These are phyloP conservation scores for Mormyrus hasselquistii DNA, from an alignment of 2,797 vertebrate species.

Conservation along the genomic window DNA sequence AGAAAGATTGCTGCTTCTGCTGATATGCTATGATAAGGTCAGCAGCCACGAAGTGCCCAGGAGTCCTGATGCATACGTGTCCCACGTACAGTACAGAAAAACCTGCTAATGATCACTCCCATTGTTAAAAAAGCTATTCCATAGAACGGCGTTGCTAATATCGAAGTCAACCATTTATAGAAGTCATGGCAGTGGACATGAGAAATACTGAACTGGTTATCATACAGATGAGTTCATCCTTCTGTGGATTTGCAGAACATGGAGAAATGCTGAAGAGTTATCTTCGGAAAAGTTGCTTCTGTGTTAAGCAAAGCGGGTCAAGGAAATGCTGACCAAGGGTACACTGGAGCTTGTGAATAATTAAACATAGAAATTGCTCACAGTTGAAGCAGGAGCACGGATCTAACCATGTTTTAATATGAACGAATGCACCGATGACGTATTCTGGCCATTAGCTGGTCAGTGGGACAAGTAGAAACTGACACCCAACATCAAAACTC, in stretches of 20 bases:
- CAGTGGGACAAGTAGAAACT: background rate
- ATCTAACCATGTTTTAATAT: conserved; percentile 1
- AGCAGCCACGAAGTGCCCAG: background rate
- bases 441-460: background rate
- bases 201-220: background rate
- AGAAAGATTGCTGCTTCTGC: background rate
- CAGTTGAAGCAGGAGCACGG: background rate
- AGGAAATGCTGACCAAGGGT: conserved; percentile 7
- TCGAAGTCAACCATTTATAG: background rate
- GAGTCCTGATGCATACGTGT: background rate
- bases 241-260: background rate
- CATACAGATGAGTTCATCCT: background rate
- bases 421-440: background rate
- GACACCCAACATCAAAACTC: background rate
- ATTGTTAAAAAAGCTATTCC: background rate
- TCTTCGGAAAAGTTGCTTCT: background rate
- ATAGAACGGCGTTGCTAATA: background rate
- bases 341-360: background rate
- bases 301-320: background rate
- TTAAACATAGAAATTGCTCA: background rate
- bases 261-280: background rate
- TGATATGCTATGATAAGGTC: background rate
- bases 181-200: background rate
- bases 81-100: background rate
- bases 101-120: background rate